A percentile compares a stretch with the other conserved stretches of the same genome.
phyloP scores from a whole-genome alignment of 2,113 vertebrate species.

The Oryzias melastigma region DNA sequence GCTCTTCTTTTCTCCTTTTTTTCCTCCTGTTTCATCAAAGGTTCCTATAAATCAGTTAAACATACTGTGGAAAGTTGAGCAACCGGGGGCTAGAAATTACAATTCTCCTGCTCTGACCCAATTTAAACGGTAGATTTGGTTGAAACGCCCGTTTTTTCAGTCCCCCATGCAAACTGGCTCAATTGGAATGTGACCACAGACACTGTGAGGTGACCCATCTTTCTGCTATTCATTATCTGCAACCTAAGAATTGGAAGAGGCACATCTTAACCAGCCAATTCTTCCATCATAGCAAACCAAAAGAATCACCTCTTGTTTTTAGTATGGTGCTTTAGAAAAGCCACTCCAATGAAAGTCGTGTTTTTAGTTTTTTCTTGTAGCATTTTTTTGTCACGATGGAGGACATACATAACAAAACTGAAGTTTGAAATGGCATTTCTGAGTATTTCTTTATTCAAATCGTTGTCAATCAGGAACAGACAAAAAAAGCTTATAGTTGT shows the following conservation, averaged over 20 bases:
- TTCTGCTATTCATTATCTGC: slow-evolving; percentile 65
- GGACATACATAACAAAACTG: too few relatives aligned
- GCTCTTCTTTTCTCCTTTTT: background rate
- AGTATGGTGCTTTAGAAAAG: slow-evolving; percentile 13
- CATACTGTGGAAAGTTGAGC: slow-evolving; percentile 33
- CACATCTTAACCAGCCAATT: slow-evolving; percentile 30
- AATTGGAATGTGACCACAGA: slow-evolving; percentile 60
- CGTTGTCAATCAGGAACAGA: too few relatives aligned
- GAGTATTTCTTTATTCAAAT: too few relatives aligned
- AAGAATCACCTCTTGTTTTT: slow-evolving; percentile 1
- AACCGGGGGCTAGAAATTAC: slow-evolving; percentile 30
- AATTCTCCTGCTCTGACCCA: slow-evolving; percentile 46
- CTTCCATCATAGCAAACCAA: slow-evolving; percentile 28
- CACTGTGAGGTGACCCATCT: slow-evolving; percentile 58
- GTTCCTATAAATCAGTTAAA: slow-evolving; percentile 12
- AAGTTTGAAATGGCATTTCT: too few relatives aligned
- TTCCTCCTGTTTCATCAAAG: background rate
- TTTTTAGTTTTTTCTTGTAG: too few relatives aligned
- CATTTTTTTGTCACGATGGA: too few relatives aligned
- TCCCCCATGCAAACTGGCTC: slow-evolving; percentile 30
- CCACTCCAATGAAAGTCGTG: too few relatives aligned
- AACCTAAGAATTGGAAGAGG: slow-evolving; percentile 29
- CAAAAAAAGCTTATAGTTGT: too few relatives aligned
- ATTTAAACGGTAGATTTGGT: slow-evolving; percentile 56
- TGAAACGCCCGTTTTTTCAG: slow-evolving; percentile 66